These are phyloP conservation scores for Gibbula magus DNA, from an alignment of 2,888 invertebrate species.

Conservation along the genomic window DNA sequence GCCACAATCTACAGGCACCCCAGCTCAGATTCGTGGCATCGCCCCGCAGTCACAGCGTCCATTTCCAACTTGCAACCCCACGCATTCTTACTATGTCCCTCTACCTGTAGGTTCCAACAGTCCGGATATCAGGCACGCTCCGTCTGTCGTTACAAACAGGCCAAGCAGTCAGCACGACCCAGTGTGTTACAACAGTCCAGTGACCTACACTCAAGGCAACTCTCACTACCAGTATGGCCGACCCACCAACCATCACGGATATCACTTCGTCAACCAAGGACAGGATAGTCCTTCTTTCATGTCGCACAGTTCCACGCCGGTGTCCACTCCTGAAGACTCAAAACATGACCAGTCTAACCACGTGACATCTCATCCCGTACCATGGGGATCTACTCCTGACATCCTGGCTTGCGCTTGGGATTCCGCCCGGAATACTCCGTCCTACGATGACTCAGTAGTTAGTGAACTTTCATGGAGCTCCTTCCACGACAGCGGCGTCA, in stretches of 20 bases:
- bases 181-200: too few species aligned
- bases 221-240: not conserved
- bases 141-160: too few species aligned
- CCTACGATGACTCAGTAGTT: constrained; percentile 1
- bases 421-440: not conserved
- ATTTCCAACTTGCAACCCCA: too few species aligned
- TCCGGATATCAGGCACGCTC: too few species aligned
- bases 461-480: not conserved
- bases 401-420: not conserved
- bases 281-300: not conserved
- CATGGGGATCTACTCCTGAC: not conserved
- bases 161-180: too few species aligned
- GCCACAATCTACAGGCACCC: too few species aligned
- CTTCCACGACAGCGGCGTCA: constrained; percentile 1
- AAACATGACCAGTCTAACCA: not conserved
- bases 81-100: too few species aligned
- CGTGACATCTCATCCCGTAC: not conserved
- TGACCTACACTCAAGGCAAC: too few species aligned
- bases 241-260: too few species aligned
- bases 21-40: too few species aligned
- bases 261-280: not conserved
- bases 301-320: not conserved
- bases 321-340: not conserved
- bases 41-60: too few species aligned
- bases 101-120: too few species aligned